Evolutionary conservation across 2,113 vertebrate species (phyloP).

Genomic region (Zosterops japonicus): DNA sequence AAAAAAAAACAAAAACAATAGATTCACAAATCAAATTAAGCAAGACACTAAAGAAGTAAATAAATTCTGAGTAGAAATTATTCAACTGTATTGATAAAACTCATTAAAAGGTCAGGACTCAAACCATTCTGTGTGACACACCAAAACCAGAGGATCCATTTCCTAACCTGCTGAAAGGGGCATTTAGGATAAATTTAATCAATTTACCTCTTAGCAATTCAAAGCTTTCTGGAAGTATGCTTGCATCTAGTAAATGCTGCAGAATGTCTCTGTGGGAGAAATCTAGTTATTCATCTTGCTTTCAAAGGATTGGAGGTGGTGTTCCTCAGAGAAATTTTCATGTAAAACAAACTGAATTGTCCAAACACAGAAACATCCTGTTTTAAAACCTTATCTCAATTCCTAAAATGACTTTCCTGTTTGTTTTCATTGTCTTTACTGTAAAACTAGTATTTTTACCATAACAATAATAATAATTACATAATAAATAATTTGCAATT

Average conservation of each 20-base stretch:
- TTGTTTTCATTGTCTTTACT: background rate
- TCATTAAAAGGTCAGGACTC: background rate
- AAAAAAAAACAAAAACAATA: background rate
- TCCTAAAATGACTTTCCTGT: background rate
- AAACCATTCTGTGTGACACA: background rate
- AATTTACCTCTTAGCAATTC: background rate
- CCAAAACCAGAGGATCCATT: background rate
- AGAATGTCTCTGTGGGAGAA: background rate
- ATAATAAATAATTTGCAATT: background rate
- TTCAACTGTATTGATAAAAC: background rate
- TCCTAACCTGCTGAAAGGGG: background rate
- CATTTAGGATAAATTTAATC: background rate
- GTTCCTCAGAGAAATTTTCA: background rate
- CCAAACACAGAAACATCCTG: background rate
- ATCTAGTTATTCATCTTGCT: background rate
- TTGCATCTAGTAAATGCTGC: background rate
- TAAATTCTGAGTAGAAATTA: background rate
- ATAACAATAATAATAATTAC: background rate
- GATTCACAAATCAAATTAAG: slow-evolving; percentile 40
- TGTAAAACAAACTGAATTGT: background rate
- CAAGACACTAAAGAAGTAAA: slow-evolving; percentile 13
- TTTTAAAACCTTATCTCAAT: background rate
- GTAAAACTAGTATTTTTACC: background rate
- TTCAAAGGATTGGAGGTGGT: background rate
- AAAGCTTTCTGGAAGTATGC: background rate